These are phyloP conservation scores for Lasiurus borealis DNA, from an alignment of 2,113 vertebrate species.

Conservation along the genomic window DNA sequence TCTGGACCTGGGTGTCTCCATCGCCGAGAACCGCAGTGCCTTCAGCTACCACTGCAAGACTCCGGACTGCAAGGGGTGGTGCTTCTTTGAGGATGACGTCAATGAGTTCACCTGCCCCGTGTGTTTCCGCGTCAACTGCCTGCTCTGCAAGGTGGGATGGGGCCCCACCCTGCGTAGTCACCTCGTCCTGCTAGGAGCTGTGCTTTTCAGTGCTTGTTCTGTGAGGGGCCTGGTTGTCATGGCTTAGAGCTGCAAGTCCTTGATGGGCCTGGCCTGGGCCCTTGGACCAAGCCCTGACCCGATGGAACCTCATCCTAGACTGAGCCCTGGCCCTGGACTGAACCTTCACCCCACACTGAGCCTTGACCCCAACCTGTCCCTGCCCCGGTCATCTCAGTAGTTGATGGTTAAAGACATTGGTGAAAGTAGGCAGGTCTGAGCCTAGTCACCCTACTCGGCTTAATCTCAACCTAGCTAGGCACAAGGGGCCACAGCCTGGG, in stretches of 20 bases:
- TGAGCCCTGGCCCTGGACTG: not conserved
- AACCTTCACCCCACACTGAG: not conserved
- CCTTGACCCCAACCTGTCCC: not conserved
- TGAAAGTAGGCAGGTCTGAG: not conserved
- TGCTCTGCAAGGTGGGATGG: conserved; percentile 86
- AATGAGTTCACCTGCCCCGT: conserved; percentile 88
- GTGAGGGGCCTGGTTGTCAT: not conserved
- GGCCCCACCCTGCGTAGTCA: conserved; percentile 56
- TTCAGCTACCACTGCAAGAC: conserved; percentile 95
- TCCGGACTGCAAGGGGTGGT: conserved; percentile 93
- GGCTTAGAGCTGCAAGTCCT: not conserved
- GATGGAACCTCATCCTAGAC: not conserved
- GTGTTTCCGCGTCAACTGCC: conserved; percentile 83
- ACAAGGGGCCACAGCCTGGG: not conserved
- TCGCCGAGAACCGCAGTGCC: conserved; percentile 91
- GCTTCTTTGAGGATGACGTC: conserved; percentile 94
- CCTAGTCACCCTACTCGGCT: not conserved
- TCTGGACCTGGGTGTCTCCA: conserved; percentile 89
- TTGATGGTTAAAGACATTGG: not conserved
- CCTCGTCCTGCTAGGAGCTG: not conserved
- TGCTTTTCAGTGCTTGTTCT: not conserved
- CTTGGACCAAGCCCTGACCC: not conserved
- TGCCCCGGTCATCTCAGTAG: not conserved
- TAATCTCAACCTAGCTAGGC: not conserved
- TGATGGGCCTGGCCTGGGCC: not conserved